Conservation (phyloP, 2,113 vertebrate genomes). For the Dunckerocampus dactyliophorus region DNA sequence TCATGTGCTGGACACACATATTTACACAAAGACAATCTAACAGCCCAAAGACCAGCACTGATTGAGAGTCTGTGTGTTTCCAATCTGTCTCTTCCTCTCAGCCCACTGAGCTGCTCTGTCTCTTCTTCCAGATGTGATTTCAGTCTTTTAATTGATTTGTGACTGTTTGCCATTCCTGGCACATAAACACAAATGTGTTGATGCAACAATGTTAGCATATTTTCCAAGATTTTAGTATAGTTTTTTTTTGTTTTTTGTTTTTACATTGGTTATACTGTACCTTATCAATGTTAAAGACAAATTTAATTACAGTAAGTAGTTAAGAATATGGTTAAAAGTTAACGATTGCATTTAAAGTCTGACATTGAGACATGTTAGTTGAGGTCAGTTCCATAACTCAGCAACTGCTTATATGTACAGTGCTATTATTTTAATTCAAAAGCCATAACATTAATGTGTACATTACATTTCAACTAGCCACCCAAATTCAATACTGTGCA, state of each 20-base stretch:
- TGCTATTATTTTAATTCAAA: too few species aligned
- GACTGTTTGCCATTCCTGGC: slow-evolving; percentile 47
- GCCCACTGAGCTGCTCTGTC: slow-evolving; percentile 40
- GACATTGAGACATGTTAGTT: too few species aligned
- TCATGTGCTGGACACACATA: slow-evolving; percentile 41
- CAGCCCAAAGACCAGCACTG: slow-evolving; percentile 51
- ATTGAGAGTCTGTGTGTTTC: slow-evolving; percentile 53
- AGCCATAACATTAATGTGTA: too few species aligned
- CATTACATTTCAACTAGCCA: too few species aligned
- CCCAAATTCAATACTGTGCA: too few species aligned
- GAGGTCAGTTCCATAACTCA: too few species aligned
- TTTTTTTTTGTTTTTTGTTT: slow-evolving; percentile 31
- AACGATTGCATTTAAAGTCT: too few species aligned
- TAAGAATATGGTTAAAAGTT: too few species aligned
- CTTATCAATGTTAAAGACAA: too few species aligned
- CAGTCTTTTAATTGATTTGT: slow-evolving; percentile 58
- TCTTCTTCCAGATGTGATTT: slow-evolving; percentile 42
- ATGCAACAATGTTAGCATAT: slow-evolving; percentile 21
- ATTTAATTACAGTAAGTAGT: too few species aligned
- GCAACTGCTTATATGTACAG: too few species aligned
- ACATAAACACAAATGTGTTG: slow-evolving; percentile 36
- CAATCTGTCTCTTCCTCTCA: slow-evolving; percentile 58
- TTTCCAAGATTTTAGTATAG: background rate
- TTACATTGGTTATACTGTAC: slow-evolving; percentile 2
- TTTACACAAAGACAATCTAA: slow-evolving; percentile 33